A percentile compares a stretch with the other conserved stretches of the same genome.
These are phyloP conservation scores for Papilio xuthus DNA, from an alignment of 1,140 invertebrate species.

Conservation along the genomic window DNA sequence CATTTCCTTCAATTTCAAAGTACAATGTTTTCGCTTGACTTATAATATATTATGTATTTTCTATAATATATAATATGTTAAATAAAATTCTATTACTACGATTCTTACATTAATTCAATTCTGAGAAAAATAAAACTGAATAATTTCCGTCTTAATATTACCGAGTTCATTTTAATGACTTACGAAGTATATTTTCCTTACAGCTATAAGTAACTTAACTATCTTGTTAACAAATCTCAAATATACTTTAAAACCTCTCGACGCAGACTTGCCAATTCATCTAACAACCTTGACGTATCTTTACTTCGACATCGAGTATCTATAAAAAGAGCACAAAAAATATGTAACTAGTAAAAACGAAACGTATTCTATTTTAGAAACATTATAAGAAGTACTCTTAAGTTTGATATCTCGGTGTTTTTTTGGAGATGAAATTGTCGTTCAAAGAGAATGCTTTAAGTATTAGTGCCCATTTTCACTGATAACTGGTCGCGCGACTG, in stretches of 20 bases:
- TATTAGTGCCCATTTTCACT: too few relatives aligned
- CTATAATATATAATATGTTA: background rate
- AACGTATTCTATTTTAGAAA: background rate
- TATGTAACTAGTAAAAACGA: background rate
- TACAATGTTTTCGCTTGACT: too few relatives aligned
- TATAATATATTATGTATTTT: too few relatives aligned
- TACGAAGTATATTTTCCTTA: background rate
- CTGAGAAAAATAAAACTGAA: background rate
- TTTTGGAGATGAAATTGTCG: too few relatives aligned
- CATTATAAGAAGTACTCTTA: background rate
- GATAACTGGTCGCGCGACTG: too few relatives aligned
- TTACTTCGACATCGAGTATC: background rate
- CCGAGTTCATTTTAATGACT: background rate
- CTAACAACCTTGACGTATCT: constrained; percentile 17
- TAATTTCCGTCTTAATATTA: background rate
- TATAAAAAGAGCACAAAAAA: background rate
- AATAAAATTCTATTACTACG: background rate
- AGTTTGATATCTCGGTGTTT: background rate
- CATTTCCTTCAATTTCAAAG: too few relatives aligned
- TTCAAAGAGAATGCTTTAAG: too few relatives aligned
- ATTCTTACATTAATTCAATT: background rate
- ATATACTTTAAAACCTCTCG: constrained; percentile 6
- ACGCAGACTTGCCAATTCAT: constrained; percentile 12
- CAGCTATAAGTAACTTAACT: background rate
- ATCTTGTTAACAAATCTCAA: background rate